Percentiles rank a stretch among this genome's conserved stretches.
These are phyloP conservation scores for Lamellibrachia luymesi DNA, from an alignment of 1,140 invertebrate species.

Conservation along the genomic window DNA sequence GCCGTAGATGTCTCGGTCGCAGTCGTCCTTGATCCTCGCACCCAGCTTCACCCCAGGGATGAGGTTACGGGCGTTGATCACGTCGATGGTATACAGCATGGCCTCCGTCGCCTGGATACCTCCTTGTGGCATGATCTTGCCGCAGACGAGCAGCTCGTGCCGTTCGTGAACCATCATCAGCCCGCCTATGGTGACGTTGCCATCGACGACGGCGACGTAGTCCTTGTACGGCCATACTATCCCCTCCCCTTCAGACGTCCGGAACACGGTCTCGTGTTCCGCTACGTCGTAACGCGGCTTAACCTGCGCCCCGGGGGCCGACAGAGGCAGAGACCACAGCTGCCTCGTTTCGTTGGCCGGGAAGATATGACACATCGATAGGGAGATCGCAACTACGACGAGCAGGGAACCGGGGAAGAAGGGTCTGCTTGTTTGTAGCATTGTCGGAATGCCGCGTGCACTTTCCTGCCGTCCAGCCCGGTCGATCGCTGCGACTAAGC, in stretches of 20 bases:
- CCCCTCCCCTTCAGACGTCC: slow-evolving; percentile 37
- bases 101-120: slow-evolving; percentile 84
- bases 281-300: neutral
- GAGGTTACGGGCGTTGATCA: slow-evolving; percentile 67
- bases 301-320: neutral
- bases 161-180: slow-evolving; percentile 94
- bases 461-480: neutral
- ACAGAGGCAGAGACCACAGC: neutral
- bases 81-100: slow-evolving; percentile 88
- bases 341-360: neutral
- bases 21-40: slow-evolving; percentile 89
- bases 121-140: slow-evolving; percentile 91
- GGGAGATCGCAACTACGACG: neutral
- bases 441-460: neutral
- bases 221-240: slow-evolving; percentile 76
- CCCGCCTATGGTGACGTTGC: slow-evolving; percentile 76
- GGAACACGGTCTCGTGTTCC: slow-evolving; percentile 14
- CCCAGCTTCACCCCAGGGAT: slow-evolving; percentile 78
- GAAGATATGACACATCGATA: neutral
- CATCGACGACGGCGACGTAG: slow-evolving; percentile 79
- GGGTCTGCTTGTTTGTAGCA: neutral
- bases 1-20: slow-evolving; percentile 94
- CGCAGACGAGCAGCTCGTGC: slow-evolving; percentile 76
- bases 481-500: neutral
- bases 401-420: neutral